Percentiles rank a stretch among this genome's conserved stretches.
phyloP scores from a whole-genome alignment of 2,888 invertebrate species.

The Drosophila prolongata region DNA sequence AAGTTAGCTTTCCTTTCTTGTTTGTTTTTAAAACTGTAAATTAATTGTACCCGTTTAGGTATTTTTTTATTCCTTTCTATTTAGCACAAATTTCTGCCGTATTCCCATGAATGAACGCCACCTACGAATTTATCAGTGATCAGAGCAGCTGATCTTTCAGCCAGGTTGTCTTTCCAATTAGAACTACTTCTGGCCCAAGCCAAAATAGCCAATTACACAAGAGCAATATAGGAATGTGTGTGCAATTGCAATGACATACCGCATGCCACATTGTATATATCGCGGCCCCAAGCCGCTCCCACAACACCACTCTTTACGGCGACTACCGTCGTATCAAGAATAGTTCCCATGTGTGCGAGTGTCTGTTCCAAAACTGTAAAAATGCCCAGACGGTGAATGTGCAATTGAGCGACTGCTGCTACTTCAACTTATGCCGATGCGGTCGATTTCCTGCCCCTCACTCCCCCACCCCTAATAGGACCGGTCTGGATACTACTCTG shows the following conservation, averaged over 20 bases:
- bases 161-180: slow-evolving; percentile 34
- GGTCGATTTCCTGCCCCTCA: slow-evolving; percentile 17
- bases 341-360: slow-evolving; percentile 37
- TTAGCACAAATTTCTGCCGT: slow-evolving; percentile 5
- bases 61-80: slow-evolving; percentile 8
- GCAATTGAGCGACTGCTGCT: slow-evolving; percentile 69
- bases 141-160: slow-evolving; percentile 28
- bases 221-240: slow-evolving; percentile 44
- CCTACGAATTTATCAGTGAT: slow-evolving; percentile 1
- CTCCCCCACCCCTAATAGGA: not conserved
- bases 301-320: not conserved
- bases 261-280: slow-evolving; percentile 50
- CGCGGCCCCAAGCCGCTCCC: slow-evolving; percentile 2
- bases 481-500: slow-evolving; percentile 4
- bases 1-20: too few relatives aligned
- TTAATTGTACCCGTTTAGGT: too few relatives aligned
- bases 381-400: slow-evolving; percentile 74
- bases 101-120: slow-evolving; percentile 31
- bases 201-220: not conserved
- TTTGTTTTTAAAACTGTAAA: too few relatives aligned
- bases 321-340: slow-evolving; percentile 66
- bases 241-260: slow-evolving; percentile 69
- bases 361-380: slow-evolving; percentile 48
- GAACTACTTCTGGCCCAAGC: slow-evolving; percentile 32
- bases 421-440: slow-evolving; percentile 31